A percentile compares a stretch with the other conserved stretches of the same genome.
phyloP scores from a whole-genome alignment of 2,797 vertebrate genomes.

The Crocodylus rhombifer region DNA sequence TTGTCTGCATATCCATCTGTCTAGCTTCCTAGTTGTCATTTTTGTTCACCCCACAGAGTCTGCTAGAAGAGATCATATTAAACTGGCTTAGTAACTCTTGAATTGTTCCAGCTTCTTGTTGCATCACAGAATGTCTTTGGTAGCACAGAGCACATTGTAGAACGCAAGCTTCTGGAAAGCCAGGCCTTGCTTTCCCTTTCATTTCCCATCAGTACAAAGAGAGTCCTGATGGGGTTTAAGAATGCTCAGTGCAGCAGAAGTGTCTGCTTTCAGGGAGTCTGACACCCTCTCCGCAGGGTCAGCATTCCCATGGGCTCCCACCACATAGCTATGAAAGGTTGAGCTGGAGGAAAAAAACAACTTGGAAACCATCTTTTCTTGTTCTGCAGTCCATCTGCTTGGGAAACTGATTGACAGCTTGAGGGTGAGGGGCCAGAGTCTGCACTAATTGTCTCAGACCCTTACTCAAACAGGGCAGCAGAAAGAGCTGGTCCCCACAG shows the following conservation, averaged over 20 bases:
- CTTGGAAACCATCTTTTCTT: constrained; percentile 64
- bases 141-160: neutral
- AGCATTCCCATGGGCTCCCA: neutral
- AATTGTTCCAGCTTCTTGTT: neutral
- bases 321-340: rapidly evolving
- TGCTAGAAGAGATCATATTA: neutral
- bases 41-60: constrained; percentile 40
- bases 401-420: constrained; percentile 43
- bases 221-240: neutral
- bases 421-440: constrained; percentile 29
- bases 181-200: rapidly evolving
- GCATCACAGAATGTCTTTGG: neutral
- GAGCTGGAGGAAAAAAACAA: neutral
- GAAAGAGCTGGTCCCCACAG: constrained; percentile 7
- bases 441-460: constrained; percentile 43
- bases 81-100: neutral
- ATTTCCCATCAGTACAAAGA: constrained; percentile 13
- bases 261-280: neutral
- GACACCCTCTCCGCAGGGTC: neutral
- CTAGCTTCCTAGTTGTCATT: neutral
- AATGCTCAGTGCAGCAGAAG: neutral
- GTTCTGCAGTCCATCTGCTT: constrained; percentile 45
- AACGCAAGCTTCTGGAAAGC: constrained; percentile 26
- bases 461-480: constrained; percentile 41
- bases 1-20: neutral